Evolutionary conservation across 1,140 invertebrate genomes (phyloP).

Genomic region (Drosophila pandora): DNA sequence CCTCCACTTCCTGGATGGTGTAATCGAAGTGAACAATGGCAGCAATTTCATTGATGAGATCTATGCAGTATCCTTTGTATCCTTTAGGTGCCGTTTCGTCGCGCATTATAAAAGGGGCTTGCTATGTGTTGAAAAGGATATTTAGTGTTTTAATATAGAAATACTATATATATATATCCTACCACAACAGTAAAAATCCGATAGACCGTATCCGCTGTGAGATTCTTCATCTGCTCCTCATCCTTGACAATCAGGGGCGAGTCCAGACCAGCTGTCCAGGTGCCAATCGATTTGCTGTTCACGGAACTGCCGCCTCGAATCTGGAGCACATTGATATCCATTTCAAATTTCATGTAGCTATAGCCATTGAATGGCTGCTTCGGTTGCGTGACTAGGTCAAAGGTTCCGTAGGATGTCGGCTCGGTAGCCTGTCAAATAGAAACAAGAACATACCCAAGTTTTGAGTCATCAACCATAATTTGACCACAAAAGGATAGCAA

Average conservation of each 20-base stretch:
- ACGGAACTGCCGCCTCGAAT: conserved; percentile 88
- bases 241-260: conserved; percentile 87
- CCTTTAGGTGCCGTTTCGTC: conserved; percentile 87
- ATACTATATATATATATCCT: conserved; percentile 40
- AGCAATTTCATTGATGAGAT: conserved; percentile 93
- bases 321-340: conserved; percentile 88
- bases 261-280: conserved; percentile 88
- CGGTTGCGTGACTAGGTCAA: conserved; percentile 84
- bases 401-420: conserved; percentile 87
- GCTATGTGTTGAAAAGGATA: conserved; percentile 84
- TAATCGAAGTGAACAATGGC: conserved; percentile 95
- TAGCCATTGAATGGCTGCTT: conserved; percentile 86
- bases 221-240: conserved; percentile 88
- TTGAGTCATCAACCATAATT: conserved; percentile 68
- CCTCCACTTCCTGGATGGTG: conserved; percentile 90
- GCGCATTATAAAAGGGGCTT: conserved; percentile 94
- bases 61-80: conserved; percentile 96
- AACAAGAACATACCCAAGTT: neutral
- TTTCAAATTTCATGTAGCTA: conserved; percentile 90
- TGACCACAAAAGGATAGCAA: conserved; percentile 34
- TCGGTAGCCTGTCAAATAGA: conserved; percentile 84
- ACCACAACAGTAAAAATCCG: conserved; percentile 91
- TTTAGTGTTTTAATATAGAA: neutral
- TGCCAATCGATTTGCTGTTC: conserved; percentile 86
- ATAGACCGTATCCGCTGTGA: conserved; percentile 91